Percentiles rank a stretch among this genome's conserved stretches.
phyloP scores from a whole-genome alignment of 2,888 invertebrate genomes.

The Scaptomyza polygonia region DNA sequence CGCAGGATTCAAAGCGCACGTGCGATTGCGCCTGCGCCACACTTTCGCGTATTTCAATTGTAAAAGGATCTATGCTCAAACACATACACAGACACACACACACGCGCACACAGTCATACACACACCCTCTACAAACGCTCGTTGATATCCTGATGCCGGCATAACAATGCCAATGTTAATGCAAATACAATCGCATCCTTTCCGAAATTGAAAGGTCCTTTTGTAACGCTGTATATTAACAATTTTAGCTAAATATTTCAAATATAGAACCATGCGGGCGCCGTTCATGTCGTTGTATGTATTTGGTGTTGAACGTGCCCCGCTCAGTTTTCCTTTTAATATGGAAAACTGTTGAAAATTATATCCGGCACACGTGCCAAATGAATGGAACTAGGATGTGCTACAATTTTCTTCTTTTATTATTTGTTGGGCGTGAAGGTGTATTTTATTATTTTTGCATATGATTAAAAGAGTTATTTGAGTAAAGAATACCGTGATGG shows the following conservation, averaged over 20 bases:
- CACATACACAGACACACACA: constrained; percentile 32
- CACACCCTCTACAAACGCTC: constrained; percentile 54
- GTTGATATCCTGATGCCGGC: constrained; percentile 62
- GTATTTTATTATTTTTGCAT: constrained; percentile 45
- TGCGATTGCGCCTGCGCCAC: constrained; percentile 72
- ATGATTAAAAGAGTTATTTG: constrained; percentile 24
- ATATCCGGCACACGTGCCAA: constrained; percentile 78
- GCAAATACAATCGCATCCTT: constrained; percentile 79
- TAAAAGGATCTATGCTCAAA: constrained; percentile 60
- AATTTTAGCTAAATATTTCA: constrained; percentile 61
- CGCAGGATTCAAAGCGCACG: constrained; percentile 66
- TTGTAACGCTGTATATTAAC: constrained; percentile 67
- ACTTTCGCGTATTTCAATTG: constrained; percentile 70
- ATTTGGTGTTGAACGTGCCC: constrained; percentile 16
- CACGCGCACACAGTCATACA: constrained; percentile 34
- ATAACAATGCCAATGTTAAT: constrained; percentile 75
- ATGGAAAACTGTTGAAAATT: constrained; percentile 49
- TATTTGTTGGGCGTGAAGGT: constrained; percentile 55
- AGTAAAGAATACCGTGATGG: background rate
- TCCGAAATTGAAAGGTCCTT: constrained; percentile 53
- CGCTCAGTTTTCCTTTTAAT: constrained; percentile 29
- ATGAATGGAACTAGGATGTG: constrained; percentile 41
- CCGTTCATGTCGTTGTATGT: constrained; percentile 3
- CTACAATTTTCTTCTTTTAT: background rate
- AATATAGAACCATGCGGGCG: constrained; percentile 68